Conservation (phyloP, 2,797 vertebrate species). For the Clarias laeviceps region DNA sequence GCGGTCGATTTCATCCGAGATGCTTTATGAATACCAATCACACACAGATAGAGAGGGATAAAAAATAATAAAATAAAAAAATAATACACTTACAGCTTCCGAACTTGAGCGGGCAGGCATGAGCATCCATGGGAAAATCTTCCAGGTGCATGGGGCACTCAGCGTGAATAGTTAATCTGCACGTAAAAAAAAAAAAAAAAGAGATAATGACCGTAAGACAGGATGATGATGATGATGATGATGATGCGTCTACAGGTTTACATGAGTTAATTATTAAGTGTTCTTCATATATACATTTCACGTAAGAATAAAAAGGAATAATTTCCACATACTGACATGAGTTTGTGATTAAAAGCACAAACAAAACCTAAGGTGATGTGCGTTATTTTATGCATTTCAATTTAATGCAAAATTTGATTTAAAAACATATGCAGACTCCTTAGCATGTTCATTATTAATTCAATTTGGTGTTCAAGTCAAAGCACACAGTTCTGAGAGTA, state of each 20-base stretch:
- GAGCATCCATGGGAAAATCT: conserved; percentile 98
- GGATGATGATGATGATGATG: neutral
- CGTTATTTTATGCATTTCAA: too few species aligned
- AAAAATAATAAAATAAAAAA: neutral
- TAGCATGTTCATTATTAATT: too few species aligned
- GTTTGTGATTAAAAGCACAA: neutral
- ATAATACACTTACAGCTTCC: conserved; percentile 89
- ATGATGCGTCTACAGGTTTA: neutral
- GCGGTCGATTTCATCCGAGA: conserved; percentile 8
- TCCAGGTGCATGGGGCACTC: conserved; percentile 99
- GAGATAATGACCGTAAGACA: conserved; percentile 18
- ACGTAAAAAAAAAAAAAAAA: conserved; percentile 51
- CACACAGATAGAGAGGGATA: neutral
- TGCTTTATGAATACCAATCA: conserved; percentile 24
- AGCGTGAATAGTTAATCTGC: conserved; percentile 94
- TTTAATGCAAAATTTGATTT: too few species aligned
- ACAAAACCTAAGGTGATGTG: too few species aligned
- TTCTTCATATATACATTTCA: neutral
- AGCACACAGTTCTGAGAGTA: too few species aligned
- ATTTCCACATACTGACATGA: too few species aligned
- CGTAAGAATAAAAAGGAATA: neutral
- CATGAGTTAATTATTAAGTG: neutral
- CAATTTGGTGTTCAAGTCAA: too few species aligned
- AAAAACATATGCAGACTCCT: too few species aligned
- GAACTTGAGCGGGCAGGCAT: conserved; percentile 95